Evolutionary conservation across 37 sponge, comb jelly and placozoan genomes (phyloP).

Genomic region (Haliclona indistincta): DNA sequence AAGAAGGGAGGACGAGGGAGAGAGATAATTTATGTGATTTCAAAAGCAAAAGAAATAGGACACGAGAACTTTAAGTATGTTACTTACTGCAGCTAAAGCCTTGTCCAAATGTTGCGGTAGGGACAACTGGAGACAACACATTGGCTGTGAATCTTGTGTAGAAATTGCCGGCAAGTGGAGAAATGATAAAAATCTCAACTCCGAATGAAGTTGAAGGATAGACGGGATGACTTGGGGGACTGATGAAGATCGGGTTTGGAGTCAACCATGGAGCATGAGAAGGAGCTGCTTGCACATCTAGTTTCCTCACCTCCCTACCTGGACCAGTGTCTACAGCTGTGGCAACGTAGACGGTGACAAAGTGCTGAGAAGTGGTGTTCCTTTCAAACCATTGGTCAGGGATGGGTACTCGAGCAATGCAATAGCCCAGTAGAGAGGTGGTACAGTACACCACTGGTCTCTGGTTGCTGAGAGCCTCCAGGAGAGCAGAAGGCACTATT

Average conservation of each 20-base stretch:
- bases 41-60: background rate
- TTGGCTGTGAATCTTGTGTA: constrained; percentile 4
- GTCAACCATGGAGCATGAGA: background rate
- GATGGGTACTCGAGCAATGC: constrained; percentile 20
- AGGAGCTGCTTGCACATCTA: constrained; percentile 31
- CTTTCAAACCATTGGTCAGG: constrained; percentile 65
- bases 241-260: background rate
- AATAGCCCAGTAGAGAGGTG: constrained; percentile 48
- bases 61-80: too few relatives aligned
- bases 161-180: constrained; percentile 3
- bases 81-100: background rate
- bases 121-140: background rate
- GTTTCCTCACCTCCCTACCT: background rate
- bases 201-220: constrained; percentile 23
- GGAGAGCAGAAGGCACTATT: background rate
- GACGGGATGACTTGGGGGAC: constrained; percentile 35
- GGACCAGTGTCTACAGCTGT: background rate
- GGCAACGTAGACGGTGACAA: constrained; percentile 19
- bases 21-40: background rate
- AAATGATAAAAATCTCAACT: constrained; percentile 27
- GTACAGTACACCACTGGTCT: constrained; percentile 6
- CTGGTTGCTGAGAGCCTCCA: background rate
- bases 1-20: background rate
- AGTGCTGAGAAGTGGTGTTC: background rate
- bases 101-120: background rate